Base-by-base conservation (phyloP, 64 coral and sea anemone genomes). In the Porites lutea region DNA sequence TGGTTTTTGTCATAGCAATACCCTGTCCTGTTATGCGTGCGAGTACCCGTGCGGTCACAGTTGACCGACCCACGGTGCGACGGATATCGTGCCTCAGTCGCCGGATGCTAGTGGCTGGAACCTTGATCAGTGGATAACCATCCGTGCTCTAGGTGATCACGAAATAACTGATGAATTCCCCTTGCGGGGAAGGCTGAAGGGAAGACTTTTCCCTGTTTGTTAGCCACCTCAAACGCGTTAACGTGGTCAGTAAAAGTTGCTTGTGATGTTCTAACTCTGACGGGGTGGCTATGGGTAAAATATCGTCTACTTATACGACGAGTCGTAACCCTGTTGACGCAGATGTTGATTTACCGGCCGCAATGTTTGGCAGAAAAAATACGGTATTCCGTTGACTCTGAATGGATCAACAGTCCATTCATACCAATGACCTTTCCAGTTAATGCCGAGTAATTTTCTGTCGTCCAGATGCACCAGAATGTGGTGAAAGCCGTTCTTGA, bases 331-430 rank as follows among this genome's bases (percentile, higher is more conserved):
- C 63, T 65, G 63, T 65, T 65, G 5, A 65, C 63, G 63, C 63
- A 65, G 63, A 65, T 65, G 63, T 13, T 65, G 63, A 65, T 18
- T 65, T 65, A 65, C 63, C n/a, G 63, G 63, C 63, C 5, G 63
- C 63, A 65, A 65, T 65, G 63, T 65, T 65, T 65, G 14, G 63
- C 63, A 65, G 12, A 65, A 65, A 65, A n/a, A 65, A 65, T 65
- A 13, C 7, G 3, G 63, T 13, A 18, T 16, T 65, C 63, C 8
- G 63, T 13, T 65, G n/a, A 65, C 4, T 13, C 63, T 4, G 13
- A 8, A 65, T 19, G 63, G 63, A 19, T 18, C 13, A 65, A 65
- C 63, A 65, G 14, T 8, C 14, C 63, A 65, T 65, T 16, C 3
- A 13, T 65, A 4, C 14, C 13, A 13, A 13, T 65, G 14, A n/a